phyloP scores from a whole-genome alignment of 2,888 invertebrate species.

The Drosophila lacicola region DNA sequence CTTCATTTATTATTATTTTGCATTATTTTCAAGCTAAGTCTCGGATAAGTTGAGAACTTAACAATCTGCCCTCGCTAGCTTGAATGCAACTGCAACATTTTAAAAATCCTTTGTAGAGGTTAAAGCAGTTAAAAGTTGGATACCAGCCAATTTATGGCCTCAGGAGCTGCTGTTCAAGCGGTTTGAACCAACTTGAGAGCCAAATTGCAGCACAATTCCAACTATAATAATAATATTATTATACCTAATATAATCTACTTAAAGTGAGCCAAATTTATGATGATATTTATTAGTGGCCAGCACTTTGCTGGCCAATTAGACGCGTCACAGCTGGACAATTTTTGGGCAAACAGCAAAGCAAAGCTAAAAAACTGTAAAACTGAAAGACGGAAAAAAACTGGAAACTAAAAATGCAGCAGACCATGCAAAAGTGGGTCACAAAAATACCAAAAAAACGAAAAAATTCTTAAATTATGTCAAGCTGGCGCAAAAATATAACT shows the following conservation, averaged over 20 bases:
- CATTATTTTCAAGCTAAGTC: background rate
- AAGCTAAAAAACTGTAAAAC: slow-evolving; percentile 13
- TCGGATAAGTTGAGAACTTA: background rate
- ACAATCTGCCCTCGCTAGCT: slow-evolving; percentile 2
- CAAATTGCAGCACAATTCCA: slow-evolving; percentile 42
- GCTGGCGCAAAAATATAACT: slow-evolving; percentile 31
- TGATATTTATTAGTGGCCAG: slow-evolving; percentile 55
- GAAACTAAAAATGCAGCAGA: slow-evolving; percentile 54
- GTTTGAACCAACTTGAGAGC: slow-evolving; percentile 1
- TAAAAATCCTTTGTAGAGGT: slow-evolving; percentile 18
- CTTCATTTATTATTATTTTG: background rate
- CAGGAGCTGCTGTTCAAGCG: slow-evolving; percentile 23
- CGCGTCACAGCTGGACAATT: slow-evolving; percentile 49
- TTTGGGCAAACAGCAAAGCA: slow-evolving; percentile 27
- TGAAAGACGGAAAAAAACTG: slow-evolving; percentile 20
- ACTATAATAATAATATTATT: slow-evolving; percentile 25
- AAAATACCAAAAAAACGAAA: slow-evolving; percentile 2
- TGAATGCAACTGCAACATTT: slow-evolving; percentile 20
- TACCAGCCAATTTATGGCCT: slow-evolving; percentile 25
- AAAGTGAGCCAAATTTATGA: slow-evolving; percentile 53
- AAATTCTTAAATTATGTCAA: slow-evolving; percentile 39
- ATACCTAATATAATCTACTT: slow-evolving; percentile 39
- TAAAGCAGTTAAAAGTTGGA: slow-evolving; percentile 33
- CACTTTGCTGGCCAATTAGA: slow-evolving; percentile 71
- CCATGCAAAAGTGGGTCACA: slow-evolving; percentile 49